Percentiles rank a stretch among this genome's conserved stretches.
phyloP scores from a whole-genome alignment of 2,797 vertebrate species.

The Mormyrops attenuatus region DNA sequence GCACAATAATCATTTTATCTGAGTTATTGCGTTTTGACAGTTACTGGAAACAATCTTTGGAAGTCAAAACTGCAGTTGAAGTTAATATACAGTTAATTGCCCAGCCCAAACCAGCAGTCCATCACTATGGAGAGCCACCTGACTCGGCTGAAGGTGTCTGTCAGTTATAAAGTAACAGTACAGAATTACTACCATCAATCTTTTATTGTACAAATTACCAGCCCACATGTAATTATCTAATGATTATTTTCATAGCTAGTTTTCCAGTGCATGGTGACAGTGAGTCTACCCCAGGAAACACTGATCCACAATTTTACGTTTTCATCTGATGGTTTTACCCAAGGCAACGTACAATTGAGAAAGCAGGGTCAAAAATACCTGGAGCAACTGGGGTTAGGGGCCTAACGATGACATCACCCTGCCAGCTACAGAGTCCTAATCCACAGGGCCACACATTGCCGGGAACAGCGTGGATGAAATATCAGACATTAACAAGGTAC shows the following conservation, averaged over 20 bases:
- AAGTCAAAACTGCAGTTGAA: neutral
- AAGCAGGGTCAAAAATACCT: neutral
- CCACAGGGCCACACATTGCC: neutral
- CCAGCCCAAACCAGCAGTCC: neutral
- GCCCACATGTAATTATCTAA: neutral
- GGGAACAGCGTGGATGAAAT: neutral
- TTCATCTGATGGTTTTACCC: neutral
- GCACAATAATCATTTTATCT: neutral
- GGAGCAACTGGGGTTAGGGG: neutral
- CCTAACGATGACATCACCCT: neutral
- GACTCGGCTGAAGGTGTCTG: neutral
- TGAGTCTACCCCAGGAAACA: neutral
- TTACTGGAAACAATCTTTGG: neutral
- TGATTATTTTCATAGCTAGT: neutral
- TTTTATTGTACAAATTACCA: neutral
- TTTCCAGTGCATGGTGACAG: neutral
- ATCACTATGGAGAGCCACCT: neutral
- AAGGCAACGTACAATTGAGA: neutral
- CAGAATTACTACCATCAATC: neutral
- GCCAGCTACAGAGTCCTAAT: neutral
- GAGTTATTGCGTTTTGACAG: neutral
- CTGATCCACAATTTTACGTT: neutral
- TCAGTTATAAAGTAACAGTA: neutral
- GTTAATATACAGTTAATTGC: neutral
- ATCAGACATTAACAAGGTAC: neutral